phyloP scores from a whole-genome alignment of 1,140 invertebrate genomes.

The Oryzaephilus surinamensis region DNA sequence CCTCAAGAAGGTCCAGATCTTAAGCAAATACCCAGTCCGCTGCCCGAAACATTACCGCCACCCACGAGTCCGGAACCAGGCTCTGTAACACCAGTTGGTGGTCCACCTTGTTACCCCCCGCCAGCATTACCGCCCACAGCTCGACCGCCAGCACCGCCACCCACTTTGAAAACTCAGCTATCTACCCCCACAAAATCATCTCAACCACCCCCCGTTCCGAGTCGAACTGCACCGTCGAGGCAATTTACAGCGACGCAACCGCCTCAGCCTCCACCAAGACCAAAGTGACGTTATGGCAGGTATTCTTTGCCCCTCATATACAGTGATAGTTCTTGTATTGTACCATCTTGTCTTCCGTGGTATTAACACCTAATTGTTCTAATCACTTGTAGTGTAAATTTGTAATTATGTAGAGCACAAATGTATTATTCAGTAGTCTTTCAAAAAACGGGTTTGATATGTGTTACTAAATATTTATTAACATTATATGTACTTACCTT shows the following conservation, averaged over 20 bases:
- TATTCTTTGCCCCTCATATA: slow-evolving; percentile 29
- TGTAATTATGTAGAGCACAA: no score
- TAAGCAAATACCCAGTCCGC: no score
- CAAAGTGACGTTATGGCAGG: slow-evolving; percentile 30
- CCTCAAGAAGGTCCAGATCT: slow-evolving; percentile 1
- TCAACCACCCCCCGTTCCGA: slow-evolving; percentile 29
- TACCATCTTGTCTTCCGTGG: slow-evolving; percentile 32
- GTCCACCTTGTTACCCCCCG: slow-evolving; percentile 32
- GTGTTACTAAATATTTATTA: no score
- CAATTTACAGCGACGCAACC: slow-evolving; percentile 19
- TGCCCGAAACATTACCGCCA: slow-evolving; percentile 4
- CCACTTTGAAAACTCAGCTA: slow-evolving; percentile 20
- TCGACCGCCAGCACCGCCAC: slow-evolving; percentile 29
- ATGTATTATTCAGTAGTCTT: no score
- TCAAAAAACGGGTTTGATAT: no score
- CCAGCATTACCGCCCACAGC: slow-evolving; percentile 31
- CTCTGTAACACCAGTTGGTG: slow-evolving; percentile 27
- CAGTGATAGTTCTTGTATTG: slow-evolving; percentile 22
- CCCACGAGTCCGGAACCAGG: slow-evolving; percentile 21
- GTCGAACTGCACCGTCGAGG: slow-evolving; percentile 19
- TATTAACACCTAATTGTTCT: no score
- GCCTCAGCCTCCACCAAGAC: slow-evolving; percentile 27
- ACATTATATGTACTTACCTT: no score
- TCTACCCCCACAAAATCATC: no score
- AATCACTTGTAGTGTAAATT: no score